Evolutionary conservation across 2,888 invertebrate genomes (phyloP).

Genomic region (Chrysolina oricalcia): DNA sequence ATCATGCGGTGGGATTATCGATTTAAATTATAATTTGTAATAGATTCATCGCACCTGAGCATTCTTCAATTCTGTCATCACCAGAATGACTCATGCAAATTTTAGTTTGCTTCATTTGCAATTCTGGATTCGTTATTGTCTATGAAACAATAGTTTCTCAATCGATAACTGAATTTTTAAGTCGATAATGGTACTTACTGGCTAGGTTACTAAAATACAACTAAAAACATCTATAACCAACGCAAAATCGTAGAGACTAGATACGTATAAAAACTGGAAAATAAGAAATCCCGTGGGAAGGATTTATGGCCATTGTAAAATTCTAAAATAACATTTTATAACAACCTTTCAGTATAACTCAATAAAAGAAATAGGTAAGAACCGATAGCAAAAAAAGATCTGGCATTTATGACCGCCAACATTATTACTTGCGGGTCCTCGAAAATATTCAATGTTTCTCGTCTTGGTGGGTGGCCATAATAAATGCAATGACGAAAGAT

Average conservation of each 20-base stretch:
- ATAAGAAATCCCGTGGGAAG: not conserved
- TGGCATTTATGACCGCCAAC: too few relatives aligned
- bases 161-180: not conserved
- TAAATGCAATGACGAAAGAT: too few relatives aligned
- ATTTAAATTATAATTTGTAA: slow-evolving; percentile 28
- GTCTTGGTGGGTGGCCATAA: too few relatives aligned
- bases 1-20: not conserved
- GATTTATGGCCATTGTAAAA: not conserved
- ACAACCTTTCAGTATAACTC: not conserved
- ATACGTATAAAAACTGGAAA: not conserved
- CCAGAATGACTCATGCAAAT: slow-evolving; percentile 4
- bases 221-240: too few relatives aligned
- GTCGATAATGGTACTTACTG: not conserved
- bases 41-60: slow-evolving; percentile 5
- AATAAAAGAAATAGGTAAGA: not conserved
- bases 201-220: too few relatives aligned
- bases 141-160: not conserved
- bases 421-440: too few relatives aligned
- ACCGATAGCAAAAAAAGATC: too few relatives aligned
- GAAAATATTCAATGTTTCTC: too few relatives aligned
- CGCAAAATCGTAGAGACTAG: not conserved
- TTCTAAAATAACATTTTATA: slow-evolving; percentile 3
- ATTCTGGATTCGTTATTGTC: not conserved
- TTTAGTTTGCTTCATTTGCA: slow-evolving; percentile 9
- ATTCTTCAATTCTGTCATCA: slow-evolving; percentile 14